Evolutionary conservation across 1,140 invertebrate genomes (phyloP).

Genomic region (Drosophila rhopaloa): DNA sequence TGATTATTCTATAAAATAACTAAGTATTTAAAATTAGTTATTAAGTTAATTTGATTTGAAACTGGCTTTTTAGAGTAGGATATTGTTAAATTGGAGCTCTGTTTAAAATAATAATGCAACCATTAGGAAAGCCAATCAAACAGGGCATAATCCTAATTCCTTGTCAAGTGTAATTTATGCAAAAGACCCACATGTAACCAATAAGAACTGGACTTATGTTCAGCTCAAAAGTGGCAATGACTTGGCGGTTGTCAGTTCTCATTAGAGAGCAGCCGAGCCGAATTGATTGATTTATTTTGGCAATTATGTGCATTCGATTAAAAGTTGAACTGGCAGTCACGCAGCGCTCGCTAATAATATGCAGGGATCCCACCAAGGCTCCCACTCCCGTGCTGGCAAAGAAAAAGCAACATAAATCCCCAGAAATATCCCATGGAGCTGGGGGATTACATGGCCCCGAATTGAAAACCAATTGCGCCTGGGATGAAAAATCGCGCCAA

Average conservation of each 20-base stretch:
- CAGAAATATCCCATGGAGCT: slow-evolving; percentile 78
- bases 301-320: slow-evolving; percentile 83
- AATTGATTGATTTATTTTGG: slow-evolving; percentile 84
- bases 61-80: too few relatives aligned
- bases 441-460: slow-evolving; percentile 78
- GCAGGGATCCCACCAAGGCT: slow-evolving; percentile 32
- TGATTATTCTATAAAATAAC: too few relatives aligned
- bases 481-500: slow-evolving; percentile 82
- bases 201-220: slow-evolving; percentile 5
- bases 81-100: background rate
- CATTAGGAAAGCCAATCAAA: background rate
- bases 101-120: background rate
- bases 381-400: slow-evolving; percentile 30
- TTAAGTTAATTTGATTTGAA: too few relatives aligned
- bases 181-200: slow-evolving; percentile 21
- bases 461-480: slow-evolving; percentile 82
- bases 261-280: slow-evolving; percentile 65
- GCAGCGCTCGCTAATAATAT: slow-evolving; percentile 75
- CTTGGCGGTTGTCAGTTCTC: slow-evolving; percentile 64
- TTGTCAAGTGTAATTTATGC: slow-evolving; percentile 60
- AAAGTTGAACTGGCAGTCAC: slow-evolving; percentile 73
- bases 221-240: slow-evolving; percentile 6
- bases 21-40: too few relatives aligned
- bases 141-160: background rate
- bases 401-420: slow-evolving; percentile 79